Evolutionary conservation across 2,888 invertebrate species (phyloP).

Genomic region (Orthosia cruda): DNA sequence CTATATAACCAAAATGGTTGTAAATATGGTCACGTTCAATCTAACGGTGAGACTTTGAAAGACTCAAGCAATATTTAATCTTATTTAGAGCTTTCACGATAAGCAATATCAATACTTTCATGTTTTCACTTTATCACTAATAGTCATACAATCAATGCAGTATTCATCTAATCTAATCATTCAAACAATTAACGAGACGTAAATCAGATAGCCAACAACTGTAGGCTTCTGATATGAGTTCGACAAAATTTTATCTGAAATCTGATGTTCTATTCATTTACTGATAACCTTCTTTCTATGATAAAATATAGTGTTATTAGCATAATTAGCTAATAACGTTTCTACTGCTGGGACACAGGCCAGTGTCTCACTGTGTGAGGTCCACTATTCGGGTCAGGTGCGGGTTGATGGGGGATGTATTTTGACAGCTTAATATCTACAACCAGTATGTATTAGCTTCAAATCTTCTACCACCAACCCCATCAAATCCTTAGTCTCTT

Average conservation of each 20-base stretch:
- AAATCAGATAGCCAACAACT: background rate
- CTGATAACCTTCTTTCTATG: background rate
- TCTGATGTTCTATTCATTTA: background rate
- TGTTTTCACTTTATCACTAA: background rate
- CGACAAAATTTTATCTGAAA: background rate
- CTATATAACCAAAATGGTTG: constrained; percentile 44
- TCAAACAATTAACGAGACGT: background rate
- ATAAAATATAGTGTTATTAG: too few species aligned
- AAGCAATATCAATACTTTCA: background rate
- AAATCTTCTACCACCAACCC: background rate
- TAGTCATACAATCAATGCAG: background rate
- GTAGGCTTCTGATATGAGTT: background rate
- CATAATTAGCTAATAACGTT: too few species aligned
- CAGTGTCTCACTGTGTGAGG: too few species aligned
- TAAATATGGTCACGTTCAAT: constrained; percentile 9
- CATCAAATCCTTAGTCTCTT: constrained; percentile 17
- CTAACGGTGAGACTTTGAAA: constrained; percentile 14
- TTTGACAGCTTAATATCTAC: background rate
- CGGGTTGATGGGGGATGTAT: background rate
- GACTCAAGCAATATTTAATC: background rate
- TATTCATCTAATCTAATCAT: background rate
- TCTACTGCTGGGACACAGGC: too few species aligned
- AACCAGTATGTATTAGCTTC: background rate
- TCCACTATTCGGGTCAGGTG: too few species aligned
- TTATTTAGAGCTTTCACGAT: background rate